Conservation (phyloP, 2,797 vertebrate genomes). For the Zonotrichia albicollis region DNA sequence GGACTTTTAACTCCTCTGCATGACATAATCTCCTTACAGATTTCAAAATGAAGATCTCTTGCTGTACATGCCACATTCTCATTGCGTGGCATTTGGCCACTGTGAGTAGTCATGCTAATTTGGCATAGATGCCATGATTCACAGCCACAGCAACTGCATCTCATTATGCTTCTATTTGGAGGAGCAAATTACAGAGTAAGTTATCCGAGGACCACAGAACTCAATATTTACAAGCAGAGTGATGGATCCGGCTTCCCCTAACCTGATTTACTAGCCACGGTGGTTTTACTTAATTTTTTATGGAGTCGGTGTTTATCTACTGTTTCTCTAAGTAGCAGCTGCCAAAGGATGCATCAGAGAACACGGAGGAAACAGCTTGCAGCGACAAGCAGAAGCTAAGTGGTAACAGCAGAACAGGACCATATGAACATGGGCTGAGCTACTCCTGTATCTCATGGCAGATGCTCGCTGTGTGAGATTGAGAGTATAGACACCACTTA, state of each 20-base stretch:
- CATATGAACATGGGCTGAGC: neutral
- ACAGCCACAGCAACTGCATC: conserved; percentile 47
- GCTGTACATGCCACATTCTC: neutral
- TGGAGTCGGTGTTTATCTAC: neutral
- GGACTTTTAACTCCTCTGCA: conserved; percentile 48
- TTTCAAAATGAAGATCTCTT: conserved; percentile 14
- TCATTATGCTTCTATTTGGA: neutral
- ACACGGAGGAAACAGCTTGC: neutral
- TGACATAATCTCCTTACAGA: conserved; percentile 28
- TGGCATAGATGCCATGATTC: conserved; percentile 19
- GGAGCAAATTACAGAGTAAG: neutral
- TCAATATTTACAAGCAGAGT: neutral
- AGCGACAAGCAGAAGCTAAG: neutral
- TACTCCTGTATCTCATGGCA: neutral
- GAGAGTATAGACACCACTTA: neutral
- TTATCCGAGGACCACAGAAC: neutral
- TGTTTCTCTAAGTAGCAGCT: neutral
- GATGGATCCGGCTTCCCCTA: neutral
- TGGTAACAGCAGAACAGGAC: neutral
- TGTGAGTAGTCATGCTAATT: conserved; percentile 12
- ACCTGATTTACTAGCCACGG: neutral
- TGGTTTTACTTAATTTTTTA: neutral
- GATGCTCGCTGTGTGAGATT: neutral
- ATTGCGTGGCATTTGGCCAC: neutral
- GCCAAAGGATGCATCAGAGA: conserved; percentile 33